Percentiles rank a stretch among this genome's conserved stretches.
Conservation (phyloP, 2,797 vertebrate genomes). For the Lates japonicus region DNA sequence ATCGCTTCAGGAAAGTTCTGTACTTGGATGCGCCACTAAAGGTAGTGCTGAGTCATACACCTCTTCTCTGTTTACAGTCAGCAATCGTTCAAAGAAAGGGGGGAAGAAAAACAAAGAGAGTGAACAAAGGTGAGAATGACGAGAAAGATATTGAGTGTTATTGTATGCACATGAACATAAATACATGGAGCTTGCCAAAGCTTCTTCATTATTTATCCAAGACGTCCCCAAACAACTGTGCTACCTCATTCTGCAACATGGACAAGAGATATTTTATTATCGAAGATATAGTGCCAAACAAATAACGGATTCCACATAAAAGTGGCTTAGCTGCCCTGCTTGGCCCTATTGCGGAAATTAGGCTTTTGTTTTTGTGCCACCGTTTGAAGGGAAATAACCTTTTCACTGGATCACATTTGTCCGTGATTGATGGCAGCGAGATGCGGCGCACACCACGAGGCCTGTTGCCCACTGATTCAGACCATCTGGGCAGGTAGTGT, state of each 20-base stretch:
- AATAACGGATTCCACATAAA: conserved; percentile 31
- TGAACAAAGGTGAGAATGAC: not conserved
- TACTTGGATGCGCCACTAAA: conserved; percentile 33
- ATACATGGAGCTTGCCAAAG: not conserved
- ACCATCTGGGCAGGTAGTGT: conserved; percentile 72
- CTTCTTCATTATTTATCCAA: conserved; percentile 30
- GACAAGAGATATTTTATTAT: conserved; percentile 38
- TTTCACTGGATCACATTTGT: conserved; percentile 53
- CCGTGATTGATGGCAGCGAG: conserved; percentile 65
- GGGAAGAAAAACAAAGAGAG: not conserved
- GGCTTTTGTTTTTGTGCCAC: conserved; percentile 39
- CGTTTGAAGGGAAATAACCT: conserved; percentile 47
- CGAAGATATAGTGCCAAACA: conserved; percentile 26
- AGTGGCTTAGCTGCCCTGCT: conserved; percentile 17
- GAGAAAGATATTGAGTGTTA: not conserved
- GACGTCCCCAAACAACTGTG: conserved; percentile 30
- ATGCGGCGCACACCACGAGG: conserved; percentile 9
- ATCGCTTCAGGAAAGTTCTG: conserved; percentile 34
- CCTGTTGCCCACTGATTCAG: conserved; percentile 45
- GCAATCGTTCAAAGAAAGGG: conserved; percentile 7
- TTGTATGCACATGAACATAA: not conserved
- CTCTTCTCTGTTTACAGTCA: conserved; percentile 23
- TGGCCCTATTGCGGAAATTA: conserved; percentile 13
- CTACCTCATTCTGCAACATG: conserved; percentile 7
- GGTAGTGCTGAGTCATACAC: conserved; percentile 55